Evolutionary conservation across 2,113 vertebrate species (phyloP).

Genomic region (Lophochroa leadbeateri): DNA sequence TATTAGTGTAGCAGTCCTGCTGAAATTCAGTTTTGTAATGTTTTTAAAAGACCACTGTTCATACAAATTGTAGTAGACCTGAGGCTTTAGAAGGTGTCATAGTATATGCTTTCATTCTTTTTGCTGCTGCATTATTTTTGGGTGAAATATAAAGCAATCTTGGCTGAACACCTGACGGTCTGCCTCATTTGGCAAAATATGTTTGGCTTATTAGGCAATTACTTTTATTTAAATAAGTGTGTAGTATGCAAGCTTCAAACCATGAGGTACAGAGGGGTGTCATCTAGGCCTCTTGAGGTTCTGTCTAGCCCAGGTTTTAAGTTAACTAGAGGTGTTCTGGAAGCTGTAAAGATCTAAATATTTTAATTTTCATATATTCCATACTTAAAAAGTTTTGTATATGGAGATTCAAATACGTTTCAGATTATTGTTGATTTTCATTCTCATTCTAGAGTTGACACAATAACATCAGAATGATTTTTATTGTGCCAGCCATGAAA

Average conservation of each 20-base stretch:
- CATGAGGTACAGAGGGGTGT: rapidly evolving
- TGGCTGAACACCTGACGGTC: background rate
- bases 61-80: background rate
- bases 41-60: conserved; percentile 8
- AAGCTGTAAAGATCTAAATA: background rate
- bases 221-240: background rate
- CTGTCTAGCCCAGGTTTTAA: background rate
- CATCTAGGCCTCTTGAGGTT: background rate
- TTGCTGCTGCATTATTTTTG: background rate
- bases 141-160: background rate
- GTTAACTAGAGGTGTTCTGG: background rate
- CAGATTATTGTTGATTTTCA: no score
- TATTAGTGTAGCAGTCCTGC: conserved; percentile 33
- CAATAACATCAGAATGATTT: no score
- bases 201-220: background rate
- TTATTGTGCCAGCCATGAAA: no score
- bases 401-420: no score
- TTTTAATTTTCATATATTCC: background rate
- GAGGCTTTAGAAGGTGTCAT: background rate
- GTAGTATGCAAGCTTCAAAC: background rate
- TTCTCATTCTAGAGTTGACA: no score
- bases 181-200: background rate
- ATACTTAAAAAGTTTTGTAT: no score
- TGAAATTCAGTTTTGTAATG: conserved; percentile 13
- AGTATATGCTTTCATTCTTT: background rate